These are phyloP conservation scores for Sycophila texana DNA, from an alignment of 2,888 invertebrate species.

Conservation along the genomic window DNA sequence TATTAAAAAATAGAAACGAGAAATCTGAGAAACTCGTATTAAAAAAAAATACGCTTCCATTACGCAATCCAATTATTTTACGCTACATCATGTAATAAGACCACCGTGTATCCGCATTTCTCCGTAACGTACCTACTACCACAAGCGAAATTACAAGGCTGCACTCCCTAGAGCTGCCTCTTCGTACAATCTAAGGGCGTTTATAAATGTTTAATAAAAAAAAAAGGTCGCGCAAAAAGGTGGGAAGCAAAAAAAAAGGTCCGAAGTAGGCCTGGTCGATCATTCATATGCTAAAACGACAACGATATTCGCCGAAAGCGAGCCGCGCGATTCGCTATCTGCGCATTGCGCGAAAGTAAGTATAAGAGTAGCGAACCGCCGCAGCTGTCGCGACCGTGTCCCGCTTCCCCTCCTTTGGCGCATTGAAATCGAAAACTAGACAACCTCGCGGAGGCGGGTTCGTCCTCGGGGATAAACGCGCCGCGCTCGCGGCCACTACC, in stretches of 20 bases:
- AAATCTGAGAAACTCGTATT: too few relatives aligned
- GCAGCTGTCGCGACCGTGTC: conserved; percentile 27
- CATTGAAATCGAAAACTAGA: conserved; percentile 30
- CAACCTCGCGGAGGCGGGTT: background rate
- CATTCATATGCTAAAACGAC: conserved; percentile 68
- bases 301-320: conserved; percentile 69
- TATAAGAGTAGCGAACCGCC: conserved; percentile 28
- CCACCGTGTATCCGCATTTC: too few relatives aligned
- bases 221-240: background rate
- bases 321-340: conserved; percentile 69
- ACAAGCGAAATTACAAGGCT: too few relatives aligned
- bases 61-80: too few relatives aligned
- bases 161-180: too few relatives aligned
- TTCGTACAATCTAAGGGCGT: too few relatives aligned
- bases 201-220: too few relatives aligned
- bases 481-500: conserved; percentile 18
- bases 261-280: background rate
- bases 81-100: too few relatives aligned
- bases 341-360: background rate
- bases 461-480: background rate
- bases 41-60: too few relatives aligned
- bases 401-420: background rate
- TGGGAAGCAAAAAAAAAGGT: background rate
- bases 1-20: too few relatives aligned
- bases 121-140: too few relatives aligned